Conservation (phyloP, 2,888 invertebrate species). For the Megaustenia siamemsis region DNA sequence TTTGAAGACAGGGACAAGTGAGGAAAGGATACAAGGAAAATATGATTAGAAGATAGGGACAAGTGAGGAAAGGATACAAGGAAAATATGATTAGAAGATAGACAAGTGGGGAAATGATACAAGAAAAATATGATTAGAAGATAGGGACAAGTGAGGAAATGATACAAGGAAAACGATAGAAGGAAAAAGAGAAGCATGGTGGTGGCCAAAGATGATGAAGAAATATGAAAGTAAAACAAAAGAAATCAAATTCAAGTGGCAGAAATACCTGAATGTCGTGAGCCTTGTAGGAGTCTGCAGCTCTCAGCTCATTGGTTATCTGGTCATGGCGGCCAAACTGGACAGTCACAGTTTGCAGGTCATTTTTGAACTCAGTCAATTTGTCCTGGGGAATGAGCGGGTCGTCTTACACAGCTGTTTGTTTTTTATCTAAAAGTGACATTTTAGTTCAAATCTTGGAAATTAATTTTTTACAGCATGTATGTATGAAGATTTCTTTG, state of each 20-base stretch:
- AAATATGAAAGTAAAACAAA: background rate
- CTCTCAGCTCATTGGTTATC: conserved; percentile 42
- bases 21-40: too few species aligned
- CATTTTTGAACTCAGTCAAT: conserved; percentile 28
- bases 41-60: too few species aligned
- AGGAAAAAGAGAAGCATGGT: background rate
- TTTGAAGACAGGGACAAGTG: too few species aligned
- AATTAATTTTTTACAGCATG: too few species aligned
- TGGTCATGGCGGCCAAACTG: conserved; percentile 41
- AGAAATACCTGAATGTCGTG: conserved; percentile 41
- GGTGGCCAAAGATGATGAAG: background rate
- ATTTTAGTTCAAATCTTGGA: too few species aligned
- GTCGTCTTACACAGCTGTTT: too few species aligned
- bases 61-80: background rate
- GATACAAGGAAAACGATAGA: background rate
- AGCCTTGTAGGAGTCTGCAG: conserved; percentile 50
- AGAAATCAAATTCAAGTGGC: background rate
- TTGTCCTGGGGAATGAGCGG: conserved; percentile 30
- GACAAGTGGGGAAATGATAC: too few species aligned
- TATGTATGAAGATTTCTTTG: too few species aligned
- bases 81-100: too few species aligned
- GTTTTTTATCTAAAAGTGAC: too few species aligned
- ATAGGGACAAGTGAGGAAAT: background rate
- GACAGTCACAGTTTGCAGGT: conserved; percentile 24
- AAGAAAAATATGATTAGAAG: background rate